Base-by-base conservation (phyloP, 1,140 invertebrate genomes). In the Lepidostoma basale region DNA sequence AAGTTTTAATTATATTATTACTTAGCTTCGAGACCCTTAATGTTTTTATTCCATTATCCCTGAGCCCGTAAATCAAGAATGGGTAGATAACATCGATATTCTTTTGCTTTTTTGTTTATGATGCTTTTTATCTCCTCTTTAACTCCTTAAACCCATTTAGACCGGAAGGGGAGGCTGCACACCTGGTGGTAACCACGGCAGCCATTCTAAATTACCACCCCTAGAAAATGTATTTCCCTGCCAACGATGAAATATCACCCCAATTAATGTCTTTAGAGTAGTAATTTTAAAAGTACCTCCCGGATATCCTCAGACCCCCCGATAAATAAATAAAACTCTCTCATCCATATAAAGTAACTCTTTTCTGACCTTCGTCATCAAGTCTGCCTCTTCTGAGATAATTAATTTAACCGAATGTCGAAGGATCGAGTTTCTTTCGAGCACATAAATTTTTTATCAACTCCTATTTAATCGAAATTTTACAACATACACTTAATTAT, bases 171-270 rank as follows among this genome's bases (percentile, higher is more conserved):
- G 30, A 10, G 33, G 30, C 8, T 40, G 26, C 28, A 63, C 60
- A 63, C 60, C 60, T 63, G 60, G 60, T 23, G 12, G 44, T 33
- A 45, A 47, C 60, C 60, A 47, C 45, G 45, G 62, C 59, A 36
- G 36, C 49, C 49, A 18, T 68, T 58, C 62, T 72, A 72, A 72
- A 72, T 72, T 68, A 68, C 70, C 70, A 40, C 52, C 70, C 62
- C 36, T 39, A 52, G 65, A 67, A 72, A 72, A 72, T 68, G 70
- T 72, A 72, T 72, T 72, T 72, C 70, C 70, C 70, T 65, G 70
- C 66, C 70, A 65, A 25, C 66, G 66, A 72, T 72, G 70, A 72
- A 72, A 72, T 72, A 72, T 72, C 62, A 65, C 67, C 62, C 66
- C 70, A 72, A 72, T 72, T 72, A 72, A 72, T 65, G 70, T 66